A percentile compares a stretch with the other conserved stretches of the same genome.
phyloP scores from a whole-genome alignment of 2,797 vertebrate species.

The Tauraco hartlaubi region DNA sequence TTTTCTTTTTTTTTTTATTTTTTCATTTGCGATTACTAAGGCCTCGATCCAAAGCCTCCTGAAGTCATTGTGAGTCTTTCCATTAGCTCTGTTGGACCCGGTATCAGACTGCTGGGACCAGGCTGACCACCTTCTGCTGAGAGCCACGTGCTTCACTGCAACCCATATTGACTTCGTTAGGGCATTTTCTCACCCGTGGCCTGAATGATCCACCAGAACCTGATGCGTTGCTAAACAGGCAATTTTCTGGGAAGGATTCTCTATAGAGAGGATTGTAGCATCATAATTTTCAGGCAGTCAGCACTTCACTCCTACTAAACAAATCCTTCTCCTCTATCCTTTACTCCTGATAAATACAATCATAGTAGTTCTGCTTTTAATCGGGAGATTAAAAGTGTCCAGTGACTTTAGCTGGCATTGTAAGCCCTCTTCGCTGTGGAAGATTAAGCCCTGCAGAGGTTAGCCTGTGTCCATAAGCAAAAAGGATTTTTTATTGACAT shows the following conservation, averaged over 20 bases:
- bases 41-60: neutral
- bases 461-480: neutral
- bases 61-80: neutral
- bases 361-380: neutral
- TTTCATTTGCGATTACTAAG: neutral
- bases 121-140: neutral
- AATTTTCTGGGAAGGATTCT: neutral
- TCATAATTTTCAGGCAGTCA: neutral
- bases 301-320: neutral
- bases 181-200: neutral
- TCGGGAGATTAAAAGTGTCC: conserved; percentile 16
- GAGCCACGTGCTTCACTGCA: neutral
- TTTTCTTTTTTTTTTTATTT: neutral
- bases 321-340: conserved; percentile 1
- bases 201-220: neutral
- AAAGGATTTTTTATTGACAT: neutral
- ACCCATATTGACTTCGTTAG: neutral
- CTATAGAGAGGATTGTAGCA: neutral
- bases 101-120: neutral
- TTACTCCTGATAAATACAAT: neutral
- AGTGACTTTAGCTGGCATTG: neutral
- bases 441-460: neutral
- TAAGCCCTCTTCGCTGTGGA: neutral
- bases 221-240: neutral
- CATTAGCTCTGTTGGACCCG: neutral